These are phyloP conservation scores for Myathropa florea DNA, from an alignment of 2,888 invertebrate species.

Conservation along the genomic window DNA sequence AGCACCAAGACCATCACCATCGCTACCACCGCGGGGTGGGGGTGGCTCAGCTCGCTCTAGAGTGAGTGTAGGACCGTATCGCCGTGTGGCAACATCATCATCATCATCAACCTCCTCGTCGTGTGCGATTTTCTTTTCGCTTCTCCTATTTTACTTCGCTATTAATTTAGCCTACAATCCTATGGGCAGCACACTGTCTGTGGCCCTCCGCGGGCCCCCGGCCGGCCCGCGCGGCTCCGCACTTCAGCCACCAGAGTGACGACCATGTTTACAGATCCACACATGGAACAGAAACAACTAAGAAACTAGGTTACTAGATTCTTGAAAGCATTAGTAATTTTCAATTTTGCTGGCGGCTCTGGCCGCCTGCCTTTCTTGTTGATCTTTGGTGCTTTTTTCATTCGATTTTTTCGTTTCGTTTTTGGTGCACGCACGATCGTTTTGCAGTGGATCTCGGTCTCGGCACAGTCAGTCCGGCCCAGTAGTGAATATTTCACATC, in stretches of 20 bases:
- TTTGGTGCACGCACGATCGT: slow-evolving; percentile 64
- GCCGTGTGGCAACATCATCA: slow-evolving; percentile 59
- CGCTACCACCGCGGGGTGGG: neutral
- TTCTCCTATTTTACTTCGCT: slow-evolving; percentile 17
- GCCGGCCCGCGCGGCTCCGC: neutral
- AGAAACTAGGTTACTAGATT: slow-evolving; percentile 71
- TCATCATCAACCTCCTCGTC: slow-evolving; percentile 18
- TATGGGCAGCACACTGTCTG: slow-evolving; percentile 1
- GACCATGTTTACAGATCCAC: slow-evolving; percentile 67
- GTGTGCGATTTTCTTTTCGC: slow-evolving; percentile 44
- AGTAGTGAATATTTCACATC: slow-evolving; percentile 44
- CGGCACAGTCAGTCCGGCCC: neutral
- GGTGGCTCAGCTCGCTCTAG: neutral
- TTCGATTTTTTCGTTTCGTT: neutral
- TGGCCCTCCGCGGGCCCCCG: slow-evolving; percentile 7
- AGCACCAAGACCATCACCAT: slow-evolving; percentile 7
- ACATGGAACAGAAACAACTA: slow-evolving; percentile 53
- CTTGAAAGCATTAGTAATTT: slow-evolving; percentile 67
- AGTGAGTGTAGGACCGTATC: slow-evolving; percentile 31
- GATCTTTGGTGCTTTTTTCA: slow-evolving; percentile 15
- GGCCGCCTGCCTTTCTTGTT: slow-evolving; percentile 34
- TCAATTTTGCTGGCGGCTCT: slow-evolving; percentile 62
- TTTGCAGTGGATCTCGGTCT: slow-evolving; percentile 51
- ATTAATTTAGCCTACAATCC: slow-evolving; percentile 48
- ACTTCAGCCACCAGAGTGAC: neutral